Base-by-base conservation (phyloP, 2,113 vertebrate genomes). In the Condylura cristata region DNA sequence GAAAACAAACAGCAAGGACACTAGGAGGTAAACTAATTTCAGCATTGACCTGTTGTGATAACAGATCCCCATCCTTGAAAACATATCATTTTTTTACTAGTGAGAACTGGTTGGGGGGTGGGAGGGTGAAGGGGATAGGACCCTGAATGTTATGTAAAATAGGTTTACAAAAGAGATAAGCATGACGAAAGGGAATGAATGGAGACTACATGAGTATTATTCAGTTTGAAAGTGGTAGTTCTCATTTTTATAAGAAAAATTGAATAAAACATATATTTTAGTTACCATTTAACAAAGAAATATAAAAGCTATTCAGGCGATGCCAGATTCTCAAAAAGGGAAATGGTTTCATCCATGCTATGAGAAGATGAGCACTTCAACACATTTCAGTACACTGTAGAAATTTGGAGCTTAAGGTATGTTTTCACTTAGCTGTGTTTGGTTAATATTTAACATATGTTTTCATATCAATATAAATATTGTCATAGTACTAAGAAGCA, bases 251-350 rank as follows among this genome's bases (percentile, higher is more conserved):
- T 96, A 97, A 94, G 87, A 94, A 93, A 91, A 92, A 34, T 56
- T 58, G 86, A 97, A 91, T 85, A 91, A 87, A 86, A 66, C 96
- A 91, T 97, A 97, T 97, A 97, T 97, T 96, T 96, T 97, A 96
- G 71, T 96, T 97, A 96, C 93, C 82, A 94, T 95, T 96, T 91
- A 89, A 88, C 86, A 91, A 95, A 95, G 39, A 96, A 92, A 68
- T 89, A 85, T 85, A 86, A 93, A 90, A 95, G 48, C 32, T 93
- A n/a, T 95, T 91, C 56, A 91, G 75, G 32, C 66, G 32, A 89
- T 87, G 76, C 94, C 93, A 81, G 24, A 95, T 72, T 95, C 91
- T 97, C 89, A 93, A 84, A 61, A 91, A 95, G 74, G 94, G 90
- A 94, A 89, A 65, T 91, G 76, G 85, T 17, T 76, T 34, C 26